These are phyloP conservation scores for Coptodon rendalli DNA, from an alignment of 2,113 vertebrate genomes.

Conservation along the genomic window DNA sequence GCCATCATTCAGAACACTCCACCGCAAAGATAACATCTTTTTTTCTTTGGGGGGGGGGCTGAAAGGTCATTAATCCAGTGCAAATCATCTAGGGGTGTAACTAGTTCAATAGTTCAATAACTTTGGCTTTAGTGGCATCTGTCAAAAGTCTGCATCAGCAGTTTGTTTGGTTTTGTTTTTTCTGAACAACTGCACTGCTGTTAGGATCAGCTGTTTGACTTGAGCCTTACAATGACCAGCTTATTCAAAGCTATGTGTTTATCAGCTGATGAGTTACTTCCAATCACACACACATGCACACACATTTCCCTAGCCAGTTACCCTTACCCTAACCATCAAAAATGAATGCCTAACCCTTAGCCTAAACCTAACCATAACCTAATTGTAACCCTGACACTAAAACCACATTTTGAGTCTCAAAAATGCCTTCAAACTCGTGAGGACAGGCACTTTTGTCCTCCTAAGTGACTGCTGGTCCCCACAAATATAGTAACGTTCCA, in stretches of 20 bases:
- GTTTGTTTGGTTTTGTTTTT: background rate
- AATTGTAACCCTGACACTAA: background rate
- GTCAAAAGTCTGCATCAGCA: background rate
- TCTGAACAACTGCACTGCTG: background rate
- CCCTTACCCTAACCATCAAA: background rate
- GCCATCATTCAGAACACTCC: background rate
- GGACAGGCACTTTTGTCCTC: background rate
- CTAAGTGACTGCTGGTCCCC: background rate
- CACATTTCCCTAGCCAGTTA: background rate
- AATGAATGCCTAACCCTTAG: background rate
- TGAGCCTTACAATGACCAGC: background rate
- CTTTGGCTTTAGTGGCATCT: background rate
- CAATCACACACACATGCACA: background rate
- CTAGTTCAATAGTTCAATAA: background rate
- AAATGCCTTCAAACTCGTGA: background rate
- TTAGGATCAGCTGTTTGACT: background rate
- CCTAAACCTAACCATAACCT: background rate
- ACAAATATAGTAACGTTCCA: background rate
- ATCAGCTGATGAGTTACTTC: background rate
- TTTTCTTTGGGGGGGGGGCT: background rate
- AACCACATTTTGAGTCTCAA: background rate
- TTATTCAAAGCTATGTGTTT: background rate
- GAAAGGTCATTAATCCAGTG: background rate
- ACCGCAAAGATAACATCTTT: background rate
- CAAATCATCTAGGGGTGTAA: background rate